These are phyloP conservation scores for Alitta virens DNA, from an alignment of 2,888 invertebrate species.

Conservation along the genomic window DNA sequence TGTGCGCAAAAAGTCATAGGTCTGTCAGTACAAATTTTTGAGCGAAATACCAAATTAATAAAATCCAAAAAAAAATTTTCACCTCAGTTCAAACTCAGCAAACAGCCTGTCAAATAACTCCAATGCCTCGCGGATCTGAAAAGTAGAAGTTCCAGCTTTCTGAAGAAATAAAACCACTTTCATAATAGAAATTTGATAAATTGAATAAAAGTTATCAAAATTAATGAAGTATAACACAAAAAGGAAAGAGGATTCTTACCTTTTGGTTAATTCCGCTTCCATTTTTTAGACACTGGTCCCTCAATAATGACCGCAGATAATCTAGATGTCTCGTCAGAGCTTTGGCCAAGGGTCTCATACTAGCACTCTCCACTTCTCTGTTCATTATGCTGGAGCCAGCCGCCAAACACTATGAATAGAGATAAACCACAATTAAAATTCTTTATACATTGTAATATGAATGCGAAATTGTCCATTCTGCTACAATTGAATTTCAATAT, in stretches of 20 bases:
- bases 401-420: conserved; percentile 82
- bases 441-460: background rate
- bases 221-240: background rate
- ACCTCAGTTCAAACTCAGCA: conserved; percentile 89
- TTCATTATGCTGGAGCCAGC: conserved; percentile 99
- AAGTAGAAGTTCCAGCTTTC: conserved; percentile 7
- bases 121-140: conserved; percentile 53
- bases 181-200: background rate
- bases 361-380: conserved; percentile 89
- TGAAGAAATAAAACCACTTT: background rate
- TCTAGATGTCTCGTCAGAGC: conserved; percentile 95
- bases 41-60: too few species aligned
- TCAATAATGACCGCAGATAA: conserved; percentile 81
- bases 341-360: conserved; percentile 94
- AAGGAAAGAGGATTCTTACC: background rate
- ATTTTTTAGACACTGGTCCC: conserved; percentile 63
- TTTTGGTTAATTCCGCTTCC: conserved; percentile 47
- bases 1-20: background rate
- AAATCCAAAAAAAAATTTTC: conserved; percentile 23
- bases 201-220: background rate
- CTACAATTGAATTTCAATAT: too few species aligned
- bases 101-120: conserved; percentile 89
- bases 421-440: background rate
- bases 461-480: background rate
- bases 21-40: too few species aligned